Evolutionary conservation across 2,888 invertebrate species (phyloP), one percentile per base, ranked within the genome.

Genomic region (Drosophila parthenogenetica): DNA sequence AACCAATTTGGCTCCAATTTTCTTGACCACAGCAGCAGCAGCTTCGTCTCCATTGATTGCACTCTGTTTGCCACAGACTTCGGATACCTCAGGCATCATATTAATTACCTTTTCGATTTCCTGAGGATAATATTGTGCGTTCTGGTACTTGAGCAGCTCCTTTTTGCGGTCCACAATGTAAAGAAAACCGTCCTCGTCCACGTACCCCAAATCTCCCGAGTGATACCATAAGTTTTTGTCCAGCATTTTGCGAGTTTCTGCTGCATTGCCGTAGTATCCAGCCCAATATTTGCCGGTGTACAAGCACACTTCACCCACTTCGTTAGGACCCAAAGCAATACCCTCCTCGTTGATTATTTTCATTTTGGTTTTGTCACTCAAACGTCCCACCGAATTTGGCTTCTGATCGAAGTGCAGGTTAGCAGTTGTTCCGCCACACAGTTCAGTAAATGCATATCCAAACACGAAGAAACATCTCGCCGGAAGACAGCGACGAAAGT

Each of bases 121-220:
- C 2, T 70, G 62, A 13, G 90, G 89, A 67, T 70, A 90, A 61
- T 85, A 84, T 16, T 75, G 74, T 58, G 76, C 78, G 50, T 73
- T 72, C 13, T 80, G 76, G 50, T 83, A 89, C 53, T 81, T 87
- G 0, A 90, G 53, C 14, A 81, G 61, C 42, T 90, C 90, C 55
- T 84, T 88, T 45, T 81, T 86, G 5, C 91, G 79, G 48, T 82
- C 90, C 5, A 79, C 71, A 2, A 90, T 57, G 75, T 70, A 82
- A 1, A 90, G 53, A 71, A 73, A 81, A n/a, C 88, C 87, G 22
- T 89, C 87, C 7, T 80, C 73, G 55, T 91, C 91, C 42, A 91
- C 82, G 48, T 84, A 86, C 3, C 91, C 91, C 53, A 90, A 51
- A 60, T 91, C 91, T 10, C 91, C 91, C 0, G 90, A 83, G 19